Base-by-base conservation (phyloP, 2,888 invertebrate species). In the Limulus polyphemus region DNA sequence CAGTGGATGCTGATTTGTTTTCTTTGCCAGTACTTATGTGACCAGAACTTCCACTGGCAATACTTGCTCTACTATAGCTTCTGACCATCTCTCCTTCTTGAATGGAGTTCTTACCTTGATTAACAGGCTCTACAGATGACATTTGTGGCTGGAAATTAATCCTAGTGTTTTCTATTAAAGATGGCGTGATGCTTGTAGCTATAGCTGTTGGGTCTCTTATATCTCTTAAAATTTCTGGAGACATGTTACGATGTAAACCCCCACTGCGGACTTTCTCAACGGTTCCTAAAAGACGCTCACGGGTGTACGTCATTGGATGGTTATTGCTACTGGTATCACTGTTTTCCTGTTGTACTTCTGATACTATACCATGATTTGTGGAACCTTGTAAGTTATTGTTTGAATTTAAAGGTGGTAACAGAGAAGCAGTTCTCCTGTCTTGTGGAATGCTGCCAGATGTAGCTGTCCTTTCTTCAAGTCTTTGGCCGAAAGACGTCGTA, bases 211-310 rank as follows among this genome's bases (percentile, higher is more conserved):
- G 62, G 54, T 58, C 64, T 49, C 48, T 10, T 32, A 12, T 14
- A 5, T 16, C 54, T 47, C 32, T 56, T 11, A 47, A 51, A 58
- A 68, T 57, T 54, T 68, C 70, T 14, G 70, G 70, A 58, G 69
- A 70, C 61, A 67, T 69, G 47, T 65, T 63, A 49, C 66, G 58
- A 14, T 66, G 66, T 52, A 58, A 61, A 17, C 67, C 64, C 49
- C 68, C 69, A 58, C 69, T 71, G 46, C 73, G 71, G 55, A 72
- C 72, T 56, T 69, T 69, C 47, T 71, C 72, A 32, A 73, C 72
- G 47, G 71, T 71, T 60, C 70, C 72, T 60, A 72, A 69, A 46
- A 73, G 66, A 47, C 69, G 67, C 58, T 73, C 73, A 17, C 73
- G 69, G 46, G 72, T 73, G 62, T 73, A 73, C 10, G 69, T 65